Base-by-base conservation (phyloP, 2,113 vertebrate genomes). In the Callospermophilus lateralis region DNA sequence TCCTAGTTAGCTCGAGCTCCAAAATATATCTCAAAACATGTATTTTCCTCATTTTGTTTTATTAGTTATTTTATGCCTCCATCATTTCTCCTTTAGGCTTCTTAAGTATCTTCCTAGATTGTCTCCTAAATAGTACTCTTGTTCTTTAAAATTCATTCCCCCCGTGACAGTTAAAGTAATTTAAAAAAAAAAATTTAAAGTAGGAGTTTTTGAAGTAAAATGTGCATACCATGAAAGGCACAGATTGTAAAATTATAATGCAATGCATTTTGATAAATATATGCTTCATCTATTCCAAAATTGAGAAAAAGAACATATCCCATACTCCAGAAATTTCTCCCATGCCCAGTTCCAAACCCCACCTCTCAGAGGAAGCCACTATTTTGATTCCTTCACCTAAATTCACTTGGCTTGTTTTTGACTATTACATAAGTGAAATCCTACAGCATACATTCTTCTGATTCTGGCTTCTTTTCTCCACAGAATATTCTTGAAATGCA, bases 121-220 rank as follows among this genome's bases (percentile, higher is more conserved):
- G 12, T 88, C n/a, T 84, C 42, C 37, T 68, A 34, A 17, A 65
- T 37, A 53, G 22, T 70, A 39, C 9, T 72, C 32, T 92, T 65
- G 84, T 9, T 42, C 30, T 76, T 24, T 70, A 79, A 94, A 77
- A 81, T 58, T 53, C 4, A 55, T 68, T 90, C 32, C 81, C 19
- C 24, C 34, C 24, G 79, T 22, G 51, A 53, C n/a, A 58, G 34
- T 24, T 48, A n/a, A 17, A 45, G 45, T 45, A 45, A 45, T 45
- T 15, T 83, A 13, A 22, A 55, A 79, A 79, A 42, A 53, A 37
- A 61, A 58, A 67, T 28, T 63, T 80, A 87, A 73, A 39, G n/a
- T 85, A 85, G 11, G 12, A 70, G 20, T 96, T 67, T 89, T 85
- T 80, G 7, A 96, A 94, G 45, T 79, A 83, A 96, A 93, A 93